Conservation (phyloP, 2,113 vertebrate genomes). For the Protobothrops flavoviridis region DNA sequence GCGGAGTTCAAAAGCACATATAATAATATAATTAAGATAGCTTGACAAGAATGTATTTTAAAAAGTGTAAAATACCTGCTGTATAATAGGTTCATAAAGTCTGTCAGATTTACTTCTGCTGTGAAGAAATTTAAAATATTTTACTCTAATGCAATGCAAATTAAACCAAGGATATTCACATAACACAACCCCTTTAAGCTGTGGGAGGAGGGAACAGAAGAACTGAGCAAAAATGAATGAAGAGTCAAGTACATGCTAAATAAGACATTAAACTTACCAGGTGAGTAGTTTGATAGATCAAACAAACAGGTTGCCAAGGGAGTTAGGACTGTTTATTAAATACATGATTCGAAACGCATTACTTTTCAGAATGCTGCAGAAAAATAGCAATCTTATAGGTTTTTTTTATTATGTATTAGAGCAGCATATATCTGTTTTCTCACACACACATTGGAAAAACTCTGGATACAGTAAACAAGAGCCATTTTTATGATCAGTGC, state of each 20-base stretch:
- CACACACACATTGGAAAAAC: background rate
- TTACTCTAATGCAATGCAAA: slow-evolving; percentile 83
- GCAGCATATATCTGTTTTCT: background rate
- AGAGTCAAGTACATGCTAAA: slow-evolving; percentile 70
- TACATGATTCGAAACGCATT: slow-evolving; percentile 36
- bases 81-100: slow-evolving; percentile 84
- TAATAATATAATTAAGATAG: slow-evolving; percentile 81
- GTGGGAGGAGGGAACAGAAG: background rate
- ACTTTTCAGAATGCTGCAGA: slow-evolving; percentile 3
- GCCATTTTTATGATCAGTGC: slow-evolving; percentile 50
- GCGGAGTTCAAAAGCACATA: slow-evolving; percentile 81
- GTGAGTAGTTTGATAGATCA: slow-evolving; percentile 40
- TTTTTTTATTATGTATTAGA: slow-evolving; percentile 58
- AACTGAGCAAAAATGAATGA: slow-evolving; percentile 20
- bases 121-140: slow-evolving; percentile 81
- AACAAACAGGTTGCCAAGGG: slow-evolving; percentile 29
- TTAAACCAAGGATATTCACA: slow-evolving; percentile 72
- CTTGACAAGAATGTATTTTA: slow-evolving; percentile 82
- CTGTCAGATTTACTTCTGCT: slow-evolving; percentile 85
- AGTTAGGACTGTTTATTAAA: slow-evolving; percentile 40
- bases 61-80: slow-evolving; percentile 78
- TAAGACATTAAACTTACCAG: slow-evolving; percentile 61
- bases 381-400: slow-evolving; percentile 38
- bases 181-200: slow-evolving; percentile 44
- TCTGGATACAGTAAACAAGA: slow-evolving; percentile 54